Evolutionary conservation across 1,140 invertebrate genomes (phyloP), one percentile per base, ranked within the genome.

Genomic region (Tetramorium simillimum): DNA sequence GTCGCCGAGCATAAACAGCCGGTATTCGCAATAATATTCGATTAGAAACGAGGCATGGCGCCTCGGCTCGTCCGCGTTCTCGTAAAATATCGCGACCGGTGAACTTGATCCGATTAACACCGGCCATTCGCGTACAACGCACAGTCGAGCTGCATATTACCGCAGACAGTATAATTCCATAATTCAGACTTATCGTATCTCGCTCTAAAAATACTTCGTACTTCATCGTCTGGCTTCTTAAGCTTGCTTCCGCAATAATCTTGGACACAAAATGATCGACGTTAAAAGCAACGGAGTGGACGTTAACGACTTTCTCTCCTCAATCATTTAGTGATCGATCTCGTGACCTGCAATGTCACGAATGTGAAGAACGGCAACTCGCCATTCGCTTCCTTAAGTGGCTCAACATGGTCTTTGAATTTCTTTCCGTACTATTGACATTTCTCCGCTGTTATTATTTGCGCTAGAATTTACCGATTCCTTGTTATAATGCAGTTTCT

Each of bases 81-180:
- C 69, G 24, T 76, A 43, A 87, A 72, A 24, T 58, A 1, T 14
- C 33, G 33, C 33, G 28, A 51, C 21, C 16, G n/a, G n/a, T 63
- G 73, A 89, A 90, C 73, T 89, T 89, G 86, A 75, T 87, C 56
- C 86, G 62, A 90, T 90, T 88, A 84, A 90, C 89, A 82, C 40
- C 62, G 16, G 16, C 58, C 76, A 24, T 28, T 53, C 18, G 65
- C 43, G 40, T 7, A 21, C 18, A 77, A 88, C 37, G 37, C 65
- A 60, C n/a, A 78, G 87, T 82, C 40, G n/a, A 37, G 49, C 16
- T 65, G 70, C 40, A 63, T 33, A 18, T 24, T 60, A 1, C 56
- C 24, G n/a, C 21, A 4, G 21, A 40, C 53, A 10, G 6, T 33
- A 33, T 4, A 33, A 33, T 33, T 51, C n/a, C 49, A 12, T 28